Percentiles rank a stretch among this genome's conserved stretches.
These are phyloP conservation scores for Celastrina argiolus DNA, from an alignment of 2,888 invertebrate genomes.

Conservation along the genomic window DNA sequence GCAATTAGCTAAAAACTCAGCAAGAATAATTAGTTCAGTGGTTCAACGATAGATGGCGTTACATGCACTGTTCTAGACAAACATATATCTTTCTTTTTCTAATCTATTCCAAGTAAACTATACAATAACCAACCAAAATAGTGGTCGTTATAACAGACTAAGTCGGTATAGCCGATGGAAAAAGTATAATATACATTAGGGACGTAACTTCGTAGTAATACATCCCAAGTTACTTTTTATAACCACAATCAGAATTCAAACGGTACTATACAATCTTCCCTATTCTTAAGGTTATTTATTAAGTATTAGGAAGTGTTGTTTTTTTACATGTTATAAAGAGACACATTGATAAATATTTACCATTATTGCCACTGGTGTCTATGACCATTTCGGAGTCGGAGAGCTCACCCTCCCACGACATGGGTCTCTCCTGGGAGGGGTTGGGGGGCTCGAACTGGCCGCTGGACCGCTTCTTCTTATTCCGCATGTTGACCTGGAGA, in stretches of 20 bases:
- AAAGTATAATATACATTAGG: too few relatives aligned
- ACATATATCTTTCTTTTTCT: not conserved
- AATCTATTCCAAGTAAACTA: too few relatives aligned
- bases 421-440: slow-evolving; percentile 80
- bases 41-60: not conserved
- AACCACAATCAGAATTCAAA: too few relatives aligned
- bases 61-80: not conserved
- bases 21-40: not conserved
- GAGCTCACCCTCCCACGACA: slow-evolving; percentile 97
- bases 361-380: slow-evolving; percentile 64
- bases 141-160: too few relatives aligned
- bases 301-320: too few relatives aligned
- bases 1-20: too few relatives aligned
- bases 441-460: slow-evolving; percentile 37
- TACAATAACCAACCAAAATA: too few relatives aligned
- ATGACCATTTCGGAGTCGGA: slow-evolving; percentile 88
- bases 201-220: too few relatives aligned
- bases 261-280: too few relatives aligned
- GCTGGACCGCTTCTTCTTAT: slow-evolving; percentile 79
- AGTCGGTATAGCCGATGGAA: too few relatives aligned
- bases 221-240: too few relatives aligned
- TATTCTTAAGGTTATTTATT: too few relatives aligned
- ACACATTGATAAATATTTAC: slow-evolving; percentile 39
- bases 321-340: not conserved
- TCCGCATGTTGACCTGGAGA: slow-evolving; percentile 80